Evolutionary conservation across 2,888 invertebrate genomes (phyloP).

Genomic region (Margaritifera margaritifera): DNA sequence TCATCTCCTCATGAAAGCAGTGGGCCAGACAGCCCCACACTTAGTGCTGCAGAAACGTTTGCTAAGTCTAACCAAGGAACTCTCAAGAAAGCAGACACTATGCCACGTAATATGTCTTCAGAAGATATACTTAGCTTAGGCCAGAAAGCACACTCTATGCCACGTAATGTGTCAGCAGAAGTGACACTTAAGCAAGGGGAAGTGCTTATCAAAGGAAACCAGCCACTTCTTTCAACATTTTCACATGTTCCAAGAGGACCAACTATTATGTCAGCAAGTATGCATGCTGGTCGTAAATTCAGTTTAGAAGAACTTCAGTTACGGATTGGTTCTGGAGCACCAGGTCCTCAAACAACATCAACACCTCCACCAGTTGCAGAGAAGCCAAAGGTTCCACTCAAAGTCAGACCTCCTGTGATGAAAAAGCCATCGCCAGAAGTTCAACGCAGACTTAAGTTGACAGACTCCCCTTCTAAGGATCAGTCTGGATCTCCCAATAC

Average conservation of each 20-base stretch:
- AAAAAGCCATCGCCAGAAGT: constrained; percentile 74
- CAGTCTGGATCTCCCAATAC: too few species aligned
- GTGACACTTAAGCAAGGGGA: neutral
- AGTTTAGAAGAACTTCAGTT: constrained; percentile 33
- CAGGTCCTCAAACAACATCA: constrained; percentile 2
- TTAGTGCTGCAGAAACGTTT: constrained; percentile 83
- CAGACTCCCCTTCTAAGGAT: constrained; percentile 15
- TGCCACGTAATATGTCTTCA: constrained; percentile 48
- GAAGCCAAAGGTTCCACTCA: constrained; percentile 69
- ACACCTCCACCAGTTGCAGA: constrained; percentile 64
- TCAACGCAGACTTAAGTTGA: constrained; percentile 37
- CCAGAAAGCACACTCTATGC: constrained; percentile 9
- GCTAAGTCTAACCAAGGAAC: constrained; percentile 87
- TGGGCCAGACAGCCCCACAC: constrained; percentile 61
- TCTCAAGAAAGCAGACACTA: constrained; percentile 78
- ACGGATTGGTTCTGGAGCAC: constrained; percentile 6
- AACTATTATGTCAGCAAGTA: constrained; percentile 12
- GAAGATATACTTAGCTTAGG: constrained; percentile 24
- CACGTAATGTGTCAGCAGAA: constrained; percentile 8
- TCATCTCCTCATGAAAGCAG: constrained; percentile 61
- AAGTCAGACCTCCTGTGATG: constrained; percentile 87
- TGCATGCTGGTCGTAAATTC: constrained; percentile 22
- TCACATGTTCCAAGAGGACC: constrained; percentile 11
- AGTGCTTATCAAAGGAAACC: neutral
- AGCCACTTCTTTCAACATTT: constrained; percentile 34